Base-by-base conservation (phyloP, 2,888 invertebrate genomes). In the Drosophila vallismaia region DNA sequence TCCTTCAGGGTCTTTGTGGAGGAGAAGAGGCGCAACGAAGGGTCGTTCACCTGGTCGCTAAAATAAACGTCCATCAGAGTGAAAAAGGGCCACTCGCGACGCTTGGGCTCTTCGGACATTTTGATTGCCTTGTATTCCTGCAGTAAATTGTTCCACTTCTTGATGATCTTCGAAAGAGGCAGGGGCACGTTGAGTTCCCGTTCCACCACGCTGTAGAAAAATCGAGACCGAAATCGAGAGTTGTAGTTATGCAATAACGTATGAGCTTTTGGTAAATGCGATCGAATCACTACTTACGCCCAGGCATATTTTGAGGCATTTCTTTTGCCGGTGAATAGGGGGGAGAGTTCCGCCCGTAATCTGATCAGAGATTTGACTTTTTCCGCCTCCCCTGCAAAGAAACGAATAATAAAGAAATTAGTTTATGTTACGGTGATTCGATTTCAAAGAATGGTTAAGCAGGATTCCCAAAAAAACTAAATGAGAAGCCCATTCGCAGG, bases 281-380 rank as follows among this genome's bases (percentile, higher is more conserved):
- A n/a, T n/a, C 9, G 3, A 29, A 50, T 56, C 9, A 56, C n/a
- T 89, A 92, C 92, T 91, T 91, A 92, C 92, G 92, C 92, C 92
- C 92, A 92, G 68, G 92, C 92, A 90, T 92, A 92, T 88, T 92
- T 92, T 12, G 92, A 92, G 74, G 92, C 92, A 89, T 92, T 92
- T 70, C 92, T 81, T 86, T 92, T 92, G 84, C 92, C 92, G 75
- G 92, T 92, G 74, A 92, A 92, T 45, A 92, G 81, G 60, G 92
- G 92, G 66, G 92, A 92, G 68, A 92, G 88, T 84, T 92, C 92
- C 55, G 92, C 92, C 55, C 92, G 89, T 76, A 92, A 88, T 88
- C 92, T 89, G 85, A 92, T 92, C 77, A 92, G 77, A 60, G 91
- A 90, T 89, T 92, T 92, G 60, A 92, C 92, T 91, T 92, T 92